Conservation (phyloP, 2,113 vertebrate genomes). For the Planiliza haematocheilus region DNA sequence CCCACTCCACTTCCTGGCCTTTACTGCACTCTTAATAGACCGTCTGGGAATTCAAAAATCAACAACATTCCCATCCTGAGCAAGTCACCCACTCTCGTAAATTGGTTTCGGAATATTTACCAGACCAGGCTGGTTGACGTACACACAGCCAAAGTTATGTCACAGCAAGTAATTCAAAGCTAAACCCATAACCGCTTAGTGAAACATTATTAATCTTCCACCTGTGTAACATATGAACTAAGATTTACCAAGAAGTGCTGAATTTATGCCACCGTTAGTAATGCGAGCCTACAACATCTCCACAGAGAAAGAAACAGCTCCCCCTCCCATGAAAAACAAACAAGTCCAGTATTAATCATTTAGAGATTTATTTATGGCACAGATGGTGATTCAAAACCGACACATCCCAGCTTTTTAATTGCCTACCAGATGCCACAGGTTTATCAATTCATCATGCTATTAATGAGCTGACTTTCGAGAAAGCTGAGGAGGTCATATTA, state of each 20-base stretch:
- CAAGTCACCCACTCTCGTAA: slow-evolving; percentile 49
- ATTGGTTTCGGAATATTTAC: slow-evolving; percentile 57
- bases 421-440: slow-evolving; percentile 30
- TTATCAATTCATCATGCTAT: slow-evolving; percentile 39
- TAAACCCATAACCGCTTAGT: slow-evolving; percentile 52
- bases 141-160: slow-evolving; percentile 43
- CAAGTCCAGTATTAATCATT: slow-evolving; percentile 27
- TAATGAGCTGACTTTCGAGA: slow-evolving; percentile 22
- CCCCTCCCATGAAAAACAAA: slow-evolving; percentile 17
- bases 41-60: slow-evolving; percentile 56
- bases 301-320: slow-evolving; percentile 43
- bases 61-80: slow-evolving; percentile 43
- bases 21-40: slow-evolving; percentile 39
- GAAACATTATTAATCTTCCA: slow-evolving; percentile 57
- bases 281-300: slow-evolving; percentile 38
- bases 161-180: slow-evolving; percentile 48
- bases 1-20: slow-evolving; percentile 26
- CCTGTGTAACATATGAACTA: slow-evolving; percentile 41
- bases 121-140: slow-evolving; percentile 46
- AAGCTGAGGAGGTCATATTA: slow-evolving; percentile 23
- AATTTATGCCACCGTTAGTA: slow-evolving; percentile 45
- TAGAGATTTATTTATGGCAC: slow-evolving; percentile 38
- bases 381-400: slow-evolving; percentile 47
- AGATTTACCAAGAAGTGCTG: slow-evolving; percentile 39
- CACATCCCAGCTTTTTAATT: slow-evolving; percentile 27